Evolutionary conservation across 2,113 vertebrate genomes (phyloP).

Genomic region (Psammodynastes pulverulentus): DNA sequence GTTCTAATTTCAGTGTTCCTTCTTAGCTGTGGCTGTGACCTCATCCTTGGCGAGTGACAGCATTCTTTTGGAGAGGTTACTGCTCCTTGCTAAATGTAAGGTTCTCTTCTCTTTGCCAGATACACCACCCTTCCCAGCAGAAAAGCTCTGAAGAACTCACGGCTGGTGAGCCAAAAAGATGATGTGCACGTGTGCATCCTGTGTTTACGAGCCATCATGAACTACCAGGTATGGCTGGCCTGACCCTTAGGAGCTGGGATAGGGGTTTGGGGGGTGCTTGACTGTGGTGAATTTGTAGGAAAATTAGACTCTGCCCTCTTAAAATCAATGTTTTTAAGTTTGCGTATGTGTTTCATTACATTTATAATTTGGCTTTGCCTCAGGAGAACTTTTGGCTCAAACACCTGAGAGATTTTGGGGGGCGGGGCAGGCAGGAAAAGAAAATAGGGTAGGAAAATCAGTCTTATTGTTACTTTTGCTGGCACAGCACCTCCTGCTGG

Average conservation of each 20-base stretch:
- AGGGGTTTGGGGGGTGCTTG: no score
- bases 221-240: conserved; percentile 85
- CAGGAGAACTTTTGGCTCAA: neutral
- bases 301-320: neutral
- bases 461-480: neutral
- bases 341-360: neutral
- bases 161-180: conserved; percentile 95
- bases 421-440: neutral
- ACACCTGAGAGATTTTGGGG: neutral
- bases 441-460: neutral
- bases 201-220: conserved; percentile 96
- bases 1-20: conserved; percentile 5
- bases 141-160: conserved; percentile 92
- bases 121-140: conserved; percentile 83
- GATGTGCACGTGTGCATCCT: conserved; percentile 98
- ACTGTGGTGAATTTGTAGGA: neutral
- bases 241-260: neutral
- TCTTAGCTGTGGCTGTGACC: conserved; percentile 5
- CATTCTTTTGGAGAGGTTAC: neutral
- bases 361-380: neutral
- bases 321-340: neutral
- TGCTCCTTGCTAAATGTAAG: conserved; percentile 3
- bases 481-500: neutral
- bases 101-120: conserved; percentile 63
- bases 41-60: conserved; percentile 5